Conservation (phyloP, 2,797 vertebrate genomes). For the Sebastiscus tertius region DNA sequence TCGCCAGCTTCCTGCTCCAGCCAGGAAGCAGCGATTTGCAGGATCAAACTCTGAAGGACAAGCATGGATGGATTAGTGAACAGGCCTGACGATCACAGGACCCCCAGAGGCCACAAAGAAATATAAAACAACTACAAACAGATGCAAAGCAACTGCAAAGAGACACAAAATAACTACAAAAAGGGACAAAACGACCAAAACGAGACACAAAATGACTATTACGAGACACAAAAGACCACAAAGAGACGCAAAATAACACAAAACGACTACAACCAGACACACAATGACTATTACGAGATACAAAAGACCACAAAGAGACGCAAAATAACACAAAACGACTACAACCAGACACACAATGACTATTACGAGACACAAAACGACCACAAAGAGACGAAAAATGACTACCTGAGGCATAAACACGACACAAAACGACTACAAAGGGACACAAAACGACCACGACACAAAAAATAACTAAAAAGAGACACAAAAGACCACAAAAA, state of each 20-base stretch:
- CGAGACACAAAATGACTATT: not conserved
- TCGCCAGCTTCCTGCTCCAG: constrained; percentile 68
- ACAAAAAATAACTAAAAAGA: not conserved
- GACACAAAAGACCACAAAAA: not conserved
- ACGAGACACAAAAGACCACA: not conserved
- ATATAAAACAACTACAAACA: not conserved
- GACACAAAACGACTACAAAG: not conserved
- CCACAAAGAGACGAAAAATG: not conserved
- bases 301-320: not conserved
- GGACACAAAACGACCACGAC: not conserved
- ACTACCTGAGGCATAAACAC: not conserved
- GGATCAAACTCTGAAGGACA: constrained; percentile 80
- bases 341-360: not conserved
- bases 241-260: not conserved
- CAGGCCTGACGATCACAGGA: not conserved
- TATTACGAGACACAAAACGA: not conserved
- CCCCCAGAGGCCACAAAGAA: not conserved
- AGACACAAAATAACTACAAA: not conserved
- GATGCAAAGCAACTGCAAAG: not conserved
- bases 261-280: no score
- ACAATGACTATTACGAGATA: no score
- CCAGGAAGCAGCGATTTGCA: constrained; percentile 69
- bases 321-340: not conserved
- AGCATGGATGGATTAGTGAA: not conserved
- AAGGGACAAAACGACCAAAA: not conserved